Conservation (phyloP, 2,113 vertebrate genomes). For the Chamaea fasciata region DNA sequence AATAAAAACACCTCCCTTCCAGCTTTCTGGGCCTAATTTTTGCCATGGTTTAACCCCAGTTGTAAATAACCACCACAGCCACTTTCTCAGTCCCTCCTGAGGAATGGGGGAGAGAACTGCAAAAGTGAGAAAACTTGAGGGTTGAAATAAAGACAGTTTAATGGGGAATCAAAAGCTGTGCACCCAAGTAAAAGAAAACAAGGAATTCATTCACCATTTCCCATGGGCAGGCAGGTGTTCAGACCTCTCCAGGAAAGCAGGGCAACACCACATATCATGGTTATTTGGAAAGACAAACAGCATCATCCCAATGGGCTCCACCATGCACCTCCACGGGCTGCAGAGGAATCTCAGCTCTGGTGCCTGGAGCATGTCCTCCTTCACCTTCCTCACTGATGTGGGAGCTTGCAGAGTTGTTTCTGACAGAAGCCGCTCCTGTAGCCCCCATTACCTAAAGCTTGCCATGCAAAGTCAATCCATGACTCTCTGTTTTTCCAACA, state of each 20-base stretch:
- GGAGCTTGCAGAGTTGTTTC: not conserved
- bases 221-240: not conserved
- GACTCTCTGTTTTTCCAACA: not conserved
- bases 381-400: not conserved
- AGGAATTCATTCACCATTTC: not conserved
- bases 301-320: not conserved
- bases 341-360: not conserved
- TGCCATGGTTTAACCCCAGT: not conserved
- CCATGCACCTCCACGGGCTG: rapidly evolving
- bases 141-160: not conserved
- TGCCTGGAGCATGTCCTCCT: not conserved
- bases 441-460: not conserved
- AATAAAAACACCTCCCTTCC: not conserved
- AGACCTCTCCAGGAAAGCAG: not conserved
- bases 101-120: not conserved
- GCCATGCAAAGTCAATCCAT: not conserved
- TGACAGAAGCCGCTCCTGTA: not conserved
- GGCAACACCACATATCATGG: too few relatives aligned
- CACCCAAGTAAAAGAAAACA: not conserved
- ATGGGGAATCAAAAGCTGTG: not conserved
- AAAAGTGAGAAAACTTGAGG: not conserved
- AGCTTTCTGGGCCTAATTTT: not conserved
- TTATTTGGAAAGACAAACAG: not conserved
- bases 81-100: not conserved
- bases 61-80: not conserved